These are phyloP conservation scores for Digitonthophagus gazella DNA, from an alignment of 2,888 invertebrate species.

Conservation along the genomic window DNA sequence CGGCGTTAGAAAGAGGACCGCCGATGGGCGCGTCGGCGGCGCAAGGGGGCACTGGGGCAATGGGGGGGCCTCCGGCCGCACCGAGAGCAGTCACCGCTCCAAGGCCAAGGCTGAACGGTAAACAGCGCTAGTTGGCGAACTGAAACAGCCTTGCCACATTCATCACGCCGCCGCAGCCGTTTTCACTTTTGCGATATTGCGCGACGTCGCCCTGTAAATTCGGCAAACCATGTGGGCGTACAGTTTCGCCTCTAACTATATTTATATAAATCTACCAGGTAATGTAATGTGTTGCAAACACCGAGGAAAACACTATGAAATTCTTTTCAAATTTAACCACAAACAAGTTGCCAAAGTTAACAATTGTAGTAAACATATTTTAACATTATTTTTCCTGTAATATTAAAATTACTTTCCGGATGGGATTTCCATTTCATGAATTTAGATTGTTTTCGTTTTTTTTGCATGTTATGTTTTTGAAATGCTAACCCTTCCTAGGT, in stretches of 20 bases:
- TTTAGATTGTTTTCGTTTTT: no score
- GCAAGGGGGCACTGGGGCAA: constrained; percentile 44
- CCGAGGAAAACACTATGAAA: neutral
- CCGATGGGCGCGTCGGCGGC: constrained; percentile 9
- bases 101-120: constrained; percentile 46
- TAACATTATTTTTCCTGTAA: no score
- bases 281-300: neutral
- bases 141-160: constrained; percentile 13
- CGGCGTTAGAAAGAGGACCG: neutral
- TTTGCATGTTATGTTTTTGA: no score
- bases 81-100: constrained; percentile 45
- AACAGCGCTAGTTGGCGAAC: constrained; percentile 36
- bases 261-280: neutral
- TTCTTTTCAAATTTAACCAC: neutral
- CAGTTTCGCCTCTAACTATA: neutral
- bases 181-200: constrained; percentile 10
- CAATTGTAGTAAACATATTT: no score
- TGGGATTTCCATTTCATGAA: no score
- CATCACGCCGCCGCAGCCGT: constrained; percentile 2
- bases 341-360: no score
- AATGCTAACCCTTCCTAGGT: no score
- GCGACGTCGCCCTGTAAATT: neutral
- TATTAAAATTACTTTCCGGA: no score
- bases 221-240: neutral
- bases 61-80: constrained; percentile 38